Conservation (phyloP, 2,888 invertebrate genomes). For the Ochlodes sylvanus region DNA sequence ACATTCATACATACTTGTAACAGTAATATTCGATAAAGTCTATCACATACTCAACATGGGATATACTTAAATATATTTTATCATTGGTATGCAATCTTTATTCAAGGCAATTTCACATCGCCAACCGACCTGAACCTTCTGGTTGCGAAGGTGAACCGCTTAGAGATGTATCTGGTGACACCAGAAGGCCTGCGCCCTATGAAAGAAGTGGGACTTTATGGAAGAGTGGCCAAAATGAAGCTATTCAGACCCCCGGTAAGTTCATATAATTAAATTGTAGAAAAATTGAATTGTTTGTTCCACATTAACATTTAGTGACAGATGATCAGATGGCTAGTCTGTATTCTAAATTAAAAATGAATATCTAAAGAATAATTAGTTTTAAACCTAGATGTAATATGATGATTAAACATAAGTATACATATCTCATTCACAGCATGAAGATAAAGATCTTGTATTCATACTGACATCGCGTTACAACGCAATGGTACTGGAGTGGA, state of each 20-base stretch:
- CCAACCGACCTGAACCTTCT: constrained; percentile 97
- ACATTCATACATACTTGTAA: not conserved
- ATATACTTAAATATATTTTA: no score
- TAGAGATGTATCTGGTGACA: constrained; percentile 98
- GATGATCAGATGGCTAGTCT: no score
- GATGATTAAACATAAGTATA: no score
- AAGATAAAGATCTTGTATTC: constrained; percentile 96
- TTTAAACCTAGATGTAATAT: no score
- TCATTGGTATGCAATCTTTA: constrained; percentile 30
- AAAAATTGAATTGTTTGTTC: no score
- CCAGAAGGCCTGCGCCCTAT: constrained; percentile 97
- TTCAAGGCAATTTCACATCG: constrained; percentile 97
- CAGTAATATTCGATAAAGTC: not conserved
- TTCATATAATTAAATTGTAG: not conserved
- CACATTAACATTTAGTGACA: no score
- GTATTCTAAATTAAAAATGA: no score
- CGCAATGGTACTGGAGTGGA: constrained; percentile 98
- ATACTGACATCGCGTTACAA: constrained; percentile 97
- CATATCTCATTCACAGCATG: constrained; percentile 86
- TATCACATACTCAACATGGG: no score
- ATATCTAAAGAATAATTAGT: no score
- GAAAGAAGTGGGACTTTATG: constrained; percentile 98
- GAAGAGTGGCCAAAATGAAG: constrained; percentile 97
- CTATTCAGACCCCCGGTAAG: constrained; percentile 95
- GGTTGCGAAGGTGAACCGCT: constrained; percentile 96